These are phyloP conservation scores for Blastobasis adustella DNA, from an alignment of 2,888 invertebrate species.

Conservation along the genomic window DNA sequence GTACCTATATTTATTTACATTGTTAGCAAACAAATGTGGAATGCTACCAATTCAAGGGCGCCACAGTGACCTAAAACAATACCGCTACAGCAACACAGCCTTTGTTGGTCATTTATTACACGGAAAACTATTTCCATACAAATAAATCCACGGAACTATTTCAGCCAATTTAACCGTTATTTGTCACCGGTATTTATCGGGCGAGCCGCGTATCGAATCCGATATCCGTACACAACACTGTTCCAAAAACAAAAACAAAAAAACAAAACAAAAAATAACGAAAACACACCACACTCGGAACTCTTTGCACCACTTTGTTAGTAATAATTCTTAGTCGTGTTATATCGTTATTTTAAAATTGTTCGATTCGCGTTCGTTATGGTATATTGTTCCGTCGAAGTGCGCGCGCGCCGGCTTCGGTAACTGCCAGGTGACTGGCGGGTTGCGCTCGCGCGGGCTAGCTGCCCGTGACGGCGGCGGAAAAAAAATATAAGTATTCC, in stretches of 20 bases:
- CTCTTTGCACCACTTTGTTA: too few species aligned
- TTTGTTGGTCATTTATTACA: too few species aligned
- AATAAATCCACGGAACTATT: too few species aligned
- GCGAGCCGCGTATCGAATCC: conserved; percentile 45
- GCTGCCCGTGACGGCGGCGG: conserved; percentile 46
- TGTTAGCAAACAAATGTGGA: too few species aligned
- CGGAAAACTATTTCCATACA: too few species aligned
- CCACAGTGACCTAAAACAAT: too few species aligned
- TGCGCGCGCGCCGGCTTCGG: conserved; percentile 55
- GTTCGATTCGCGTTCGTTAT: conserved; percentile 45
- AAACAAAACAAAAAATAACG: conserved; percentile 28
- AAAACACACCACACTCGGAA: conserved; percentile 29
- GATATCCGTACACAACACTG: conserved; percentile 31
- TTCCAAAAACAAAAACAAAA: conserved; percentile 24
- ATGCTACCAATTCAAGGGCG: too few species aligned
- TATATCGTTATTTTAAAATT: conserved; percentile 8
- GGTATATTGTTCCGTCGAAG: conserved; percentile 17
- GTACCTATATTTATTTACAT: too few species aligned
- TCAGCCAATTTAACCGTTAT: conserved; percentile 23
- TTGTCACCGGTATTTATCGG: conserved; percentile 24
- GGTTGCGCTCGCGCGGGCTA: conserved; percentile 30
- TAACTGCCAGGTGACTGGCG: conserved; percentile 66
- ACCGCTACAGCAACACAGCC: too few species aligned
- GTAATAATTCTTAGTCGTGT: conserved; percentile 25
- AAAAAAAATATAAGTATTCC: conserved; percentile 35